Evolutionary conservation across 2,888 invertebrate genomes (phyloP), one percentile per base, ranked within the genome.

Genomic region (Drosophila fungiperda): DNA sequence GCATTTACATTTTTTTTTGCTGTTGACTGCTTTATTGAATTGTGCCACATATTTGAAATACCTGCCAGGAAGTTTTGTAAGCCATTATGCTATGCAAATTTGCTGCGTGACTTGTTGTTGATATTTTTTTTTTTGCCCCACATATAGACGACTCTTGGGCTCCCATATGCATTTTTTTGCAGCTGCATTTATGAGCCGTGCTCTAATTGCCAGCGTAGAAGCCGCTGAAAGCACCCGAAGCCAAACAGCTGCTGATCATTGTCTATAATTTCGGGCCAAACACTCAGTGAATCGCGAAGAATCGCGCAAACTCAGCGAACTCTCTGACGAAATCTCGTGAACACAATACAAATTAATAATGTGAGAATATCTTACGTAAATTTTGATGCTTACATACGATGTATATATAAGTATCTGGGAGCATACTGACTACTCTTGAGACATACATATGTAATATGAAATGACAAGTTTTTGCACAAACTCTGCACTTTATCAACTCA

Each of bases 361-460:
- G 85, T 86, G 89, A 87, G 85, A 86, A 89, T 80, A 82, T 89
- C 80, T 86, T 89, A 80, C 82, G 73, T 87, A 74, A 85, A 84
- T 69, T 54, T 54, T 66, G 36, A 66, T 54, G 64, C 53, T 60
- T 63, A 69, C 54, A 67, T 68, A 68, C 32, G 50, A 17, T 38
- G 17, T 45, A 35, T 35, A 9, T n/a, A n/a, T 58, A n/a, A 36
- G 53, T 63, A 62, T 48, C 68, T 74, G 76, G 65, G 75, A 78
- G 62, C 32, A 54, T 29, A 29, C 29, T 36, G 33, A 29, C 60
- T 40, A 57, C 60, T 40, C 54, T 48, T 29, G 12, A 40, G 26
- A 55, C 33, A 62, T 29, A 23, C 15, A 26, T 20, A 26, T 42
- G 20, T 33, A 32, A 53, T 48, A 33, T 58, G 61, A 65, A 75